These are phyloP conservation scores for Orgyia antiqua DNA, from an alignment of 2,888 invertebrate genomes.

Conservation along the genomic window DNA sequence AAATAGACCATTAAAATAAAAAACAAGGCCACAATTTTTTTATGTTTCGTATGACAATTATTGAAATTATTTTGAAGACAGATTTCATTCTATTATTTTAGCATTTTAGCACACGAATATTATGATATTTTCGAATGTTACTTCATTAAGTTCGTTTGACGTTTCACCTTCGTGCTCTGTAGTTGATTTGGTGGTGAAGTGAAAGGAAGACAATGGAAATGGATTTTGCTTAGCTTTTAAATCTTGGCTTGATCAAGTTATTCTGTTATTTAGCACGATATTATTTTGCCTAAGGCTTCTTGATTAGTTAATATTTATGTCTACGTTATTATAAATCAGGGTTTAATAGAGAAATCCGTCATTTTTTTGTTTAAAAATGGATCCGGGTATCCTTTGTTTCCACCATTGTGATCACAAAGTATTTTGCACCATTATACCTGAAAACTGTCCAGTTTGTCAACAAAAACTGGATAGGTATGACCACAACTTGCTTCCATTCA, in stretches of 20 bases:
- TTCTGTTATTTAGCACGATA: conserved; percentile 27
- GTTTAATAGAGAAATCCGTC: conserved; percentile 44
- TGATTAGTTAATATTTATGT: conserved; percentile 18
- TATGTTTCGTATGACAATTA: no score
- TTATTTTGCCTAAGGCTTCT: conserved; percentile 31
- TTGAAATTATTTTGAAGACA: no score
- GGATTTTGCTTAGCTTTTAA: conserved; percentile 45
- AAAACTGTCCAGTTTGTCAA: conserved; percentile 87
- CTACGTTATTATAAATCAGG: conserved; percentile 18
- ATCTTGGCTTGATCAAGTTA: conserved; percentile 42
- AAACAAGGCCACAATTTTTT: no score
- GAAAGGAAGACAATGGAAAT: conserved; percentile 44
- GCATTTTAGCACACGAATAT: no score
- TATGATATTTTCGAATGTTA: no score
- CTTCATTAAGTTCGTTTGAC: no score
- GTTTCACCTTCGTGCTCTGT: no score
- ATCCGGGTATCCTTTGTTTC: conserved; percentile 92
- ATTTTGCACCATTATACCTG: conserved; percentile 89
- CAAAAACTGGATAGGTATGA: conserved; percentile 74
- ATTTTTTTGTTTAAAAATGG: conserved; percentile 65
- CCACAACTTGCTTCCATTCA: conserved; percentile 86
- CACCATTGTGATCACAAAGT: conserved; percentile 92
- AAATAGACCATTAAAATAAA: no score
- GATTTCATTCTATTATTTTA: no score
- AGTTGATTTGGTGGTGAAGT: conserved; percentile 21